These are phyloP conservation scores for Heliangelus exortis DNA, from an alignment of 2,797 vertebrate genomes.

Conservation along the genomic window DNA sequence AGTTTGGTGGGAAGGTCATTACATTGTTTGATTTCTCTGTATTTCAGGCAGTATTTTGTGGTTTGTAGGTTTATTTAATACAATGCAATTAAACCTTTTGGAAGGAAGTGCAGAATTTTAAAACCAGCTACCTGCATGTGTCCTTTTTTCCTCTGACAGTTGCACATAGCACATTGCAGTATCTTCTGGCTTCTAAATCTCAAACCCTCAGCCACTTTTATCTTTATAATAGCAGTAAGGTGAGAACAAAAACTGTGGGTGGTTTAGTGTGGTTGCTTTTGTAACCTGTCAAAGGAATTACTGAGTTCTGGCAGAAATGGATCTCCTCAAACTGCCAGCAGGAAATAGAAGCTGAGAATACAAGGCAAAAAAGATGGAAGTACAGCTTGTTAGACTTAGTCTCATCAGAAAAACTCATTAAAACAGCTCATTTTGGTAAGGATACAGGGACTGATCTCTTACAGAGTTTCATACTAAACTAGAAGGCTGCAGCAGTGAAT, in stretches of 20 bases:
- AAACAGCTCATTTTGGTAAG: not conserved
- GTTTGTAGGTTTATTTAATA: not conserved
- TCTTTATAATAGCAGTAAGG: not conserved
- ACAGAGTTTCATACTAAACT: not conserved
- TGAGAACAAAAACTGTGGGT: not conserved
- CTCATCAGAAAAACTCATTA: not conserved
- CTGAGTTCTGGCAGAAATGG: not conserved
- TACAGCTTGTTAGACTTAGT: not conserved
- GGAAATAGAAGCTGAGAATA: not conserved
- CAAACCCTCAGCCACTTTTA: not conserved
- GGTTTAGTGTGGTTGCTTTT: not conserved
- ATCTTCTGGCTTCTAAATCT: not conserved
- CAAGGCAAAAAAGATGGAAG: not conserved
- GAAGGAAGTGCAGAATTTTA: slow-evolving; percentile 20
- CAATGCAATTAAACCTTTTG: slow-evolving; percentile 43
- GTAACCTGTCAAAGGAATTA: not conserved
- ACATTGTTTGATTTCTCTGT: not conserved
- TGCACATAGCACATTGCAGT: not conserved
- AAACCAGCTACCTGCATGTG: not conserved
- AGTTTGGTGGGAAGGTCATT: not conserved
- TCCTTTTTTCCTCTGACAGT: not conserved
- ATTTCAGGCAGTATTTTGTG: not conserved
- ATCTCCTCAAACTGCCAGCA: not conserved
- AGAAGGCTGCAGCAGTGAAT: not conserved
- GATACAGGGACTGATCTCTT: not conserved